phyloP scores from a whole-genome alignment of 1,140 invertebrate species.

The Drosophila parabipectinata region DNA sequence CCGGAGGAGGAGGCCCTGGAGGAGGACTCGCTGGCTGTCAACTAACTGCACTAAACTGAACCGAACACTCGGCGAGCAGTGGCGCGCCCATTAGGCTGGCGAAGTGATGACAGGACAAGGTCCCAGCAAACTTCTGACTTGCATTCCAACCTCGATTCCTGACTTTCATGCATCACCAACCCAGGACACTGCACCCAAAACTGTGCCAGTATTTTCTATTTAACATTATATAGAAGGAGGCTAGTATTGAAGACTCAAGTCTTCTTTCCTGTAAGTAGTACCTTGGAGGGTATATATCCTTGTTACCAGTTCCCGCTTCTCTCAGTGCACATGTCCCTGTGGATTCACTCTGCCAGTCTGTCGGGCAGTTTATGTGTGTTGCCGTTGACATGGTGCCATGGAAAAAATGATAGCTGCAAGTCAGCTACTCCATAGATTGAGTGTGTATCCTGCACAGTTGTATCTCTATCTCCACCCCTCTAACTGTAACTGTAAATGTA shows the following conservation, averaged over 20 bases:
- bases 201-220: background rate
- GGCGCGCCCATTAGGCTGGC: constrained; percentile 54
- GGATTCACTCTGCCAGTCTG: constrained; percentile 18
- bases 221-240: no score
- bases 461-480: background rate
- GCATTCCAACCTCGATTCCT: constrained; percentile 7
- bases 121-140: constrained; percentile 34
- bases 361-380: constrained; percentile 36
- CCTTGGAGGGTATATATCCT: no score
- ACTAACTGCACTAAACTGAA: constrained; percentile 55
- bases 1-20: background rate
- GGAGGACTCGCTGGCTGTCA: constrained; percentile 34
- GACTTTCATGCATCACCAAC: background rate
- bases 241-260: no score
- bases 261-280: background rate
- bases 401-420: constrained; percentile 59
- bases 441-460: constrained; percentile 2
- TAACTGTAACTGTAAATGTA: background rate
- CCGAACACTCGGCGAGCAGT: constrained; percentile 37
- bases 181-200: background rate
- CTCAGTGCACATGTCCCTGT: constrained; percentile 4
- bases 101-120: constrained; percentile 62
- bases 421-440: constrained; percentile 29
- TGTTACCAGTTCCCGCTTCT: background rate
- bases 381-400: constrained; percentile 43